These are phyloP conservation scores for Bagarius yarrelli DNA, from an alignment of 2,113 vertebrate species.

Conservation along the genomic window DNA sequence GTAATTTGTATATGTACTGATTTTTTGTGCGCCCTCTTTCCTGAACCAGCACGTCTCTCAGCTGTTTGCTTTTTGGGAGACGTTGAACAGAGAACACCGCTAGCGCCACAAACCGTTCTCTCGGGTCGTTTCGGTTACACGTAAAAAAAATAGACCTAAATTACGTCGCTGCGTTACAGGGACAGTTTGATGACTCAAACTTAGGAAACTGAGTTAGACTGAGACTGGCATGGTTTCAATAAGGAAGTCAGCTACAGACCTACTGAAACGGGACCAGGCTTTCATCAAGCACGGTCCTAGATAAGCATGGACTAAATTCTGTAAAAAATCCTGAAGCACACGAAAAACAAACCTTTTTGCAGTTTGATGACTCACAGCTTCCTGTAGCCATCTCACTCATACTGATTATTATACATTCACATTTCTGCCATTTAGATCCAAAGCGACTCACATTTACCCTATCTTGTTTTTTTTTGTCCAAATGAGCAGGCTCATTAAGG, in stretches of 20 bases:
- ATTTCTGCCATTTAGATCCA: too few relatives aligned
- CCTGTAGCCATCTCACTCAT: neutral
- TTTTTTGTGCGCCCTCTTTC: neutral
- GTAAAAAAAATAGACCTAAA: neutral
- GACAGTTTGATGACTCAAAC: conserved; percentile 28
- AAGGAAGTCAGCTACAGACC: conserved; percentile 27
- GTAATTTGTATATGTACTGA: neutral
- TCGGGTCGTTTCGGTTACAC: neutral
- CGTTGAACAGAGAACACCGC: too few relatives aligned
- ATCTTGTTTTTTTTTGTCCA: too few relatives aligned
- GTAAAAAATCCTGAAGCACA: neutral
- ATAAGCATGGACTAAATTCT: neutral
- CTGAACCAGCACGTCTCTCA: neutral
- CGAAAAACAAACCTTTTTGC: neutral
- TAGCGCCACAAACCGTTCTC: neutral
- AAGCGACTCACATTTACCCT: too few relatives aligned
- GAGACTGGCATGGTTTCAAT: conserved; percentile 12
- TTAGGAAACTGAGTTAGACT: conserved; percentile 2
- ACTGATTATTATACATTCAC: neutral
- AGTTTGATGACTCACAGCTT: neutral
- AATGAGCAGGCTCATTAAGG: too few relatives aligned
- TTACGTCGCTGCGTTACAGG: neutral
- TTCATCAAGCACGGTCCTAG: neutral
- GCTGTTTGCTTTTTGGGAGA: neutral
- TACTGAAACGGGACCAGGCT: neutral